phyloP scores from a whole-genome alignment of 1,140 invertebrate species.

The Drosophila hydei region DNA sequence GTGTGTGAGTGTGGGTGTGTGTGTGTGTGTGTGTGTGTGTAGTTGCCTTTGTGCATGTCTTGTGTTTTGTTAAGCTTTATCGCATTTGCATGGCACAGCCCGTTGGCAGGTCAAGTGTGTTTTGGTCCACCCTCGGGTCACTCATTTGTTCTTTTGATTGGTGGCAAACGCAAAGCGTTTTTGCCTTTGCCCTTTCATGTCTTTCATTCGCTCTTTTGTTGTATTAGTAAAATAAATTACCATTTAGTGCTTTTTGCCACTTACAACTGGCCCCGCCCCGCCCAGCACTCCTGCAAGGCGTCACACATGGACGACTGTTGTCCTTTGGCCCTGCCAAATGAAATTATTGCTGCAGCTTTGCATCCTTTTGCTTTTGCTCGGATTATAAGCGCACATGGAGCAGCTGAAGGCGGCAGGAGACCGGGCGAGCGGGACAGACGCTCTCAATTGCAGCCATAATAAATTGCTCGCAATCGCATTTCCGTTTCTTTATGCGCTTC shows the following conservation, averaged over 20 bases:
- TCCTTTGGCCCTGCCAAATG: conserved; percentile 77
- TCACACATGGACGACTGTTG: conserved; percentile 78
- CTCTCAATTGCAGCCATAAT: conserved; percentile 72
- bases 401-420: not conserved
- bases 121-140: conserved; percentile 71
- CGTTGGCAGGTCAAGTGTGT: conserved; percentile 67
- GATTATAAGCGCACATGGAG: conserved; percentile 67
- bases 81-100: conserved; percentile 73
- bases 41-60: conserved; percentile 29
- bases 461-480: conserved; percentile 81
- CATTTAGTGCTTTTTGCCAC: conserved; percentile 82
- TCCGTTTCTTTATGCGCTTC: conserved; percentile 81
- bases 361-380: conserved; percentile 64
- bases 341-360: conserved; percentile 80
- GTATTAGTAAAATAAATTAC: conserved; percentile 83
- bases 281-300: conserved; percentile 18
- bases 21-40: conserved; percentile 42
- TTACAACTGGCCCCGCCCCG: conserved; percentile 33
- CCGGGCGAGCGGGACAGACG: conserved; percentile 12
- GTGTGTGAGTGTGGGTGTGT: conserved; percentile 41
- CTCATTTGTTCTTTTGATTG: conserved; percentile 83
- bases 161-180: conserved; percentile 65
- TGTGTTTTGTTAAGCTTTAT: conserved; percentile 77
- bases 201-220: conserved; percentile 57
- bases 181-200: conserved; percentile 48